Conservation (phyloP, 2,888 invertebrate genomes). For the Ctenicera cuprea region DNA sequence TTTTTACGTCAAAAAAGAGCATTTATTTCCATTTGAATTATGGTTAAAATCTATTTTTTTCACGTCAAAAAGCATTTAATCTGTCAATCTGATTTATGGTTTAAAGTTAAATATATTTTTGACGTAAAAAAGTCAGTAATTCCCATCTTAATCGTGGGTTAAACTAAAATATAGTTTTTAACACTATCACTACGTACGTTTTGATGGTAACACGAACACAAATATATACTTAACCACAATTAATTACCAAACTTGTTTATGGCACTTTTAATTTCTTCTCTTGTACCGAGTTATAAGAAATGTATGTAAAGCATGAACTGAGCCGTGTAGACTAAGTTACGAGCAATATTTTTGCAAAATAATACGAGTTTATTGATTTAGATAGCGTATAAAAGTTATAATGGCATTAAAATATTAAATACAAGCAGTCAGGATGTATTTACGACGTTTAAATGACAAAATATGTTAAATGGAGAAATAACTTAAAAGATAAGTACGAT, state of each 20-base stretch:
- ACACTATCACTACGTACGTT: too few species aligned
- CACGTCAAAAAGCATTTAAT: too few species aligned
- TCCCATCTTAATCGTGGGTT: too few species aligned
- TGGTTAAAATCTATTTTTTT: too few species aligned
- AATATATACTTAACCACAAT: background rate
- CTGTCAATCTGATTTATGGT: too few species aligned
- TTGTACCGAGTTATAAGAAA: conserved; percentile 12
- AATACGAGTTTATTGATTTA: conserved; percentile 45
- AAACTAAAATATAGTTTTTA: too few species aligned
- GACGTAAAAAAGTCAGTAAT: too few species aligned
- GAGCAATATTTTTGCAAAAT: conserved; percentile 34
- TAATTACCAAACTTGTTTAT: too few species aligned
- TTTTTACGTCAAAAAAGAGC: too few species aligned
- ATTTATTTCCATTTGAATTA: too few species aligned
- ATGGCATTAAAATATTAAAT: conserved; percentile 43
- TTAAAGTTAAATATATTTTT: too few species aligned
- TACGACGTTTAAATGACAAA: conserved; percentile 38
- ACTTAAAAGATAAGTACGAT: conserved; percentile 33
- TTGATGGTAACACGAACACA: too few species aligned
- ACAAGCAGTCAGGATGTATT: conserved; percentile 32
- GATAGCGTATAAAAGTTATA: conserved; percentile 44
- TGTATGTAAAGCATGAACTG: conserved; percentile 33
- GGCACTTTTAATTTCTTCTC: background rate
- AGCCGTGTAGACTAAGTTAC: conserved; percentile 12
- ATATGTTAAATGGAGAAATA: conserved; percentile 41